Evolutionary conservation across 1,140 invertebrate species (phyloP).

Genomic region (Drosophila nikananu): DNA sequence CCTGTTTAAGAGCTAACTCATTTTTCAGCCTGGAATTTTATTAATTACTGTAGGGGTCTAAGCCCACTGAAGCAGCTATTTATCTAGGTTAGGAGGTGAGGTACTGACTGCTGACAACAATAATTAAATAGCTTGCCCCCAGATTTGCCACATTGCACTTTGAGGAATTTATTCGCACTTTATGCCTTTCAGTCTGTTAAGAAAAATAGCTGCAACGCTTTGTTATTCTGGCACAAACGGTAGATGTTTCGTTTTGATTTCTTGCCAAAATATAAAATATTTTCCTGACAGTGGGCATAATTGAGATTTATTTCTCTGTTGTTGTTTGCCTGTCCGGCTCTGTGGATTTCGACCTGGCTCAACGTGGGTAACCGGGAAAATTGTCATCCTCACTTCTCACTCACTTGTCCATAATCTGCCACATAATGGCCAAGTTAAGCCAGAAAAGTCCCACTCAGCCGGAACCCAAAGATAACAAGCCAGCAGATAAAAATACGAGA

Average conservation of each 20-base stretch:
- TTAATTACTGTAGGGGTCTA: conserved; percentile 1
- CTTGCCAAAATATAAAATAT: conserved; percentile 5
- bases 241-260: conserved; percentile 33
- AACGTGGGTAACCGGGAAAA: not conserved
- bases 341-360: not conserved
- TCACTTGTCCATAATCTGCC: conserved; percentile 37
- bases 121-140: conserved; percentile 1
- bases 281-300: conserved; percentile 41
- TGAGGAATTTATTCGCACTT: conserved; percentile 11
- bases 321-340: conserved; percentile 43
- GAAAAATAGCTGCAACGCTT: conserved; percentile 50
- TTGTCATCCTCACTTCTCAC: not conserved
- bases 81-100: conserved; percentile 5
- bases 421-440: conserved; percentile 46
- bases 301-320: conserved; percentile 60
- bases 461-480: conserved; percentile 28
- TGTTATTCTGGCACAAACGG: conserved; percentile 24
- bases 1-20: not conserved
- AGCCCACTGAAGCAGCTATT: not conserved
- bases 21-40: not conserved
- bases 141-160: conserved; percentile 16
- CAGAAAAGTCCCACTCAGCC: conserved; percentile 38
- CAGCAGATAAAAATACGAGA: conserved; percentile 13
- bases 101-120: not conserved
- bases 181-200: conserved; percentile 7